Conservation (phyloP, 2,113 vertebrate genomes). For the Agelaius tricolor region DNA sequence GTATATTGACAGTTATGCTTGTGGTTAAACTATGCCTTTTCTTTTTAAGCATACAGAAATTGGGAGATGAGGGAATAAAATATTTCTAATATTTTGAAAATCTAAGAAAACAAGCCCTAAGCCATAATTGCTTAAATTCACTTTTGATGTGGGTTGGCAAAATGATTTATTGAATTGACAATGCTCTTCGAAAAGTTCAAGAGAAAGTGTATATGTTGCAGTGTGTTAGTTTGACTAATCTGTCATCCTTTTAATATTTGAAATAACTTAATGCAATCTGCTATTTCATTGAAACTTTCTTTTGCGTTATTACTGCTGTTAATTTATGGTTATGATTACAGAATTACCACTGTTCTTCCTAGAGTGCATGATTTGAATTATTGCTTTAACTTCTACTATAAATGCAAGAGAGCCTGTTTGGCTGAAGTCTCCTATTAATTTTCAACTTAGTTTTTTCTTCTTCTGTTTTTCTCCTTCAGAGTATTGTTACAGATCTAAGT, state of each 20-base stretch:
- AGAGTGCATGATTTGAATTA: neutral
- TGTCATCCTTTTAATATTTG: neutral
- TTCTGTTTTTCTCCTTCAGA: constrained; percentile 74
- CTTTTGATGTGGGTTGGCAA: neutral
- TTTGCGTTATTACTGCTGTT: neutral
- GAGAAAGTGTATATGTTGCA: neutral
- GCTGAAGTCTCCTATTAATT: neutral
- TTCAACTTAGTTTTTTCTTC: neutral
- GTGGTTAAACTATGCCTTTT: neutral
- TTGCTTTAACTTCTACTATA: neutral
- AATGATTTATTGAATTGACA: neutral
- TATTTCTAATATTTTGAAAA: neutral
- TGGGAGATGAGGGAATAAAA: neutral
- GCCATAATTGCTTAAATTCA: neutral
- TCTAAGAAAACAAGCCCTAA: neutral
- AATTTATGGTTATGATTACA: neutral
- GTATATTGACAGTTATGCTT: neutral
- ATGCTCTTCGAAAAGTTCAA: neutral
- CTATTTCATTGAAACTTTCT: neutral
- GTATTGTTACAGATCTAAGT: constrained; percentile 93
- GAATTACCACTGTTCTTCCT: neutral
- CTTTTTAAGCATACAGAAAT: neutral
- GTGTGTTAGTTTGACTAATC: neutral
- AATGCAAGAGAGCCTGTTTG: neutral
- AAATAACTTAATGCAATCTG: neutral